Base-by-base conservation (phyloP, 2,797 vertebrate genomes). In the Melanogrammus aeglefinus region DNA sequence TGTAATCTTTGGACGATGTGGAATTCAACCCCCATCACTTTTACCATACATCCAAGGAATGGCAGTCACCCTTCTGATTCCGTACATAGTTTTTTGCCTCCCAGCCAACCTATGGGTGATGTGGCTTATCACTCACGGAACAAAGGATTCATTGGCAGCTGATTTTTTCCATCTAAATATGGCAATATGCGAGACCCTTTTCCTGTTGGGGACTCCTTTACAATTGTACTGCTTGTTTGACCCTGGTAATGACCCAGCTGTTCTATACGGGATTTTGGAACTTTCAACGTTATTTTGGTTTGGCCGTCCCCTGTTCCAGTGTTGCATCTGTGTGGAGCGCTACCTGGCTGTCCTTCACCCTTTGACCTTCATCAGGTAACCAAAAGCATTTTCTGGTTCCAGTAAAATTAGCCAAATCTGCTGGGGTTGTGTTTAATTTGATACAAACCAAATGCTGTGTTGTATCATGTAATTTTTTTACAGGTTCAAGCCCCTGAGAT, bases 21-120 rank as follows among this genome's bases (percentile, higher is more conserved):
- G 31, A 33, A 33, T 33, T 33, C 3, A 33, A 33, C 4, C 4
- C 13, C 12, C 2, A 41, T 1, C 2, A 2, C 2, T 41, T 3
- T 8, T 8, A 3, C 9, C 8, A 21, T 13, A 18, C 31, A 4
- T 0, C 3, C 33, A 16, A 16, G 33, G 13, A 21, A n/a, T 36
- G n/a, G 9, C 12, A 3, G 29, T 9, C 72, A 38, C 36, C 35
- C 2, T n/a, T 1, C 16, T 73, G 18, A 1, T n/a, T n/a, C 33
- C 72, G 10, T n/a, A 38, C 72, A 36, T 73, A 0, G 72, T 4
- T 2, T 7, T 38, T 14, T 35, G 33, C 21, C 72, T 73, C 10
- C 72, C 72, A 73, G 72, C 35, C 33, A 73, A 73, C 36, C 33
- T 39, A 4, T 73, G 72, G 72, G 21, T 73, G 35, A 36, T 73